A percentile compares a stretch with the other conserved stretches of the same genome.
phyloP scores from a whole-genome alignment of 1,140 invertebrate genomes.

The Drosophila athabasca region DNA sequence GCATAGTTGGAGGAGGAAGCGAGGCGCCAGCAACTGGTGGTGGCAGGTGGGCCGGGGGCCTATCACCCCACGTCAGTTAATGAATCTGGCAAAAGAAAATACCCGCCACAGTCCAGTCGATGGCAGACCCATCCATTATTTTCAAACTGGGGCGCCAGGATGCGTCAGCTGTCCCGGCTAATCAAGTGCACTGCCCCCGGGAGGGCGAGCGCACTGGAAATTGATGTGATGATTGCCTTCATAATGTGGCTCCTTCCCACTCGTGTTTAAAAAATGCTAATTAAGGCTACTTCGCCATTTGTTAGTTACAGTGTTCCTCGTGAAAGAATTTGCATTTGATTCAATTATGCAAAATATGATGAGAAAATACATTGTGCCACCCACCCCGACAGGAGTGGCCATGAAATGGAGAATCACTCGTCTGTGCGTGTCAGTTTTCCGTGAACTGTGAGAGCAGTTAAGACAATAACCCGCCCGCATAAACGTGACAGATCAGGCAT shows the following conservation, averaged over 20 bases:
- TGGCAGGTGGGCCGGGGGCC: conserved; percentile 14
- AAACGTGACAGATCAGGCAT: not conserved
- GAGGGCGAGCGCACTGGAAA: not conserved
- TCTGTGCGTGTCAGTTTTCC: not conserved
- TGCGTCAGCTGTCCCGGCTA: conserved; percentile 52
- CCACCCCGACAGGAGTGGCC: not conserved
- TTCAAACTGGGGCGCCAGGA: conserved; percentile 23
- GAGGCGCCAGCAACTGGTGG: conserved; percentile 53
- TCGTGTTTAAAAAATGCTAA: conserved; percentile 45
- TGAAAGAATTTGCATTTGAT: conserved; percentile 65
- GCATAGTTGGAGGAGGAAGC: conserved; percentile 23
- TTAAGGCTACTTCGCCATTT: conserved; percentile 17
- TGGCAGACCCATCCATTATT: conserved; percentile 31
- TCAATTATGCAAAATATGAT: conserved; percentile 59
- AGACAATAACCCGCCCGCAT: not conserved
- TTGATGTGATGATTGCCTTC: conserved; percentile 8
- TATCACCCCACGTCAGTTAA: conserved; percentile 54
- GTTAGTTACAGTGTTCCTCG: not conserved
- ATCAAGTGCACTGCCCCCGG: conserved; percentile 67
- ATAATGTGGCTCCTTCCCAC: conserved; percentile 28
- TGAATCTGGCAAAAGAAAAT: conserved; percentile 43
- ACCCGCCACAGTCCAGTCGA: conserved; percentile 10
- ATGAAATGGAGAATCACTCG: not conserved
- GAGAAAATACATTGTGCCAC: not conserved
- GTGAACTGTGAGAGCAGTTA: not conserved